These are phyloP conservation scores for Zaprionus capensis DNA, from an alignment of 1,140 invertebrate species.

Conservation along the genomic window DNA sequence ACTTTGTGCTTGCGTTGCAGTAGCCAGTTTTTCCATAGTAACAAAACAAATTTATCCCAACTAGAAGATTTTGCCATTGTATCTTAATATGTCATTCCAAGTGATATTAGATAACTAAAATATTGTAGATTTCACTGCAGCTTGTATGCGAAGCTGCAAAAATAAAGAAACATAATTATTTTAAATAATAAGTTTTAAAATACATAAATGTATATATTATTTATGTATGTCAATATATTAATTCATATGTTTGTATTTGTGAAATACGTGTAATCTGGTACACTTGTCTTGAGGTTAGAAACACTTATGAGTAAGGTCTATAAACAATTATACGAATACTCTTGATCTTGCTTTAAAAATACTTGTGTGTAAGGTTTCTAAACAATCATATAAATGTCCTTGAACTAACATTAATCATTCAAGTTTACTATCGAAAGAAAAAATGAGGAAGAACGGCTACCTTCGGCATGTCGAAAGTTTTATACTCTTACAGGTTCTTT, in stretches of 20 bases:
- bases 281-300: background rate
- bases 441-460: no score
- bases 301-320: background rate
- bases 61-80: constrained; percentile 73
- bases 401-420: background rate
- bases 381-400: background rate
- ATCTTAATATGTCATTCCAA: constrained; percentile 16
- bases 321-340: background rate
- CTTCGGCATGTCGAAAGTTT: no score
- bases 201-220: background rate
- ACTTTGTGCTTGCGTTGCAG: constrained; percentile 89
- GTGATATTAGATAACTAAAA: background rate
- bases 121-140: background rate
- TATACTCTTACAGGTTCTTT: no score
- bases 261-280: background rate
- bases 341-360: background rate
- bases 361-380: background rate
- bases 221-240: no score
- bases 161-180: background rate
- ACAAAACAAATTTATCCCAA: constrained; percentile 87
- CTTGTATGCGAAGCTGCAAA: background rate
- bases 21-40: constrained; percentile 94
- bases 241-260: no score
- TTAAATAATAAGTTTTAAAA: background rate
- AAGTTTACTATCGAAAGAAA: background rate